These are phyloP conservation scores for Bombyx mori DNA, from an alignment of 1,140 invertebrate genomes.

Conservation along the genomic window ASM3026992v2 NC_085130.1:609001-609500, in stretches of 20 bases:
- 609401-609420: conserved; percentile 66
- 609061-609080: too few relatives aligned
- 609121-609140: too few relatives aligned
- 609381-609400: conserved; percentile 54
- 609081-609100: too few relatives aligned
- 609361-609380: conserved; percentile 59
- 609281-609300: conserved; percentile 38
- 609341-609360: conserved; percentile 1
- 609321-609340: too few relatives aligned
- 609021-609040: too few relatives aligned
- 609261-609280: conserved; percentile 46
- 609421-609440: conserved; percentile 68
- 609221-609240: conserved; percentile 27
- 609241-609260: conserved; percentile 42
- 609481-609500: neutral
- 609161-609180: too few relatives aligned
- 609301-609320: neutral
- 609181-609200: conserved; percentile 43
- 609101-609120: too few relatives aligned
- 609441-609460: conserved; percentile 63
- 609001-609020: too few relatives aligned
- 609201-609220: conserved; percentile 36
- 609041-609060: too few relatives aligned
- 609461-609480: conserved; percentile 63
- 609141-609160: too few relatives aligned